Evolutionary conservation across 2,113 vertebrate species (phyloP).

Genomic region (Mus musculus): DNA sequence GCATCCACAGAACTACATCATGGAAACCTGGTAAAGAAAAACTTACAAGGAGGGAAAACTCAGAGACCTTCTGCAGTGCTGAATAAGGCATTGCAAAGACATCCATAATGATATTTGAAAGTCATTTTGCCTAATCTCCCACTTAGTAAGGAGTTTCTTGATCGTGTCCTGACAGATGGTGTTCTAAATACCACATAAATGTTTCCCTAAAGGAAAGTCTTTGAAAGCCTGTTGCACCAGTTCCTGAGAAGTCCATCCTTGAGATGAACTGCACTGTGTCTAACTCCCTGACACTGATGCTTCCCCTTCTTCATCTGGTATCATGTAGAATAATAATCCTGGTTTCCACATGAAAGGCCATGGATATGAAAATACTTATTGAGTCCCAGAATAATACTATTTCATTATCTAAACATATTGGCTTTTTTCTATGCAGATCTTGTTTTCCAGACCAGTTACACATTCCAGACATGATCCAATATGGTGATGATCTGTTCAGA

Average conservation of each 20-base stretch:
- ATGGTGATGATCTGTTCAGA: background rate
- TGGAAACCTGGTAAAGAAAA: background rate
- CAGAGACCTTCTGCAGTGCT: background rate
- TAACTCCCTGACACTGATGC: constrained; percentile 34
- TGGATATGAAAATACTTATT: constrained; percentile 35
- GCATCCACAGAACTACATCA: constrained; percentile 1
- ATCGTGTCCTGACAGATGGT: constrained; percentile 59
- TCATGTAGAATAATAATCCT: constrained; percentile 49
- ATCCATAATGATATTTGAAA: constrained; percentile 47
- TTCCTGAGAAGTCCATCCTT: constrained; percentile 29
- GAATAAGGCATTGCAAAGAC: constrained; percentile 22
- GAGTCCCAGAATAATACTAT: background rate
- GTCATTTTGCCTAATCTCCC: constrained; percentile 58
- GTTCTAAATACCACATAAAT: constrained; percentile 68
- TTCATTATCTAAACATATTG: constrained; percentile 51
- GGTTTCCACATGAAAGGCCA: background rate
- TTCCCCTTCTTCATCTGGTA: background rate
- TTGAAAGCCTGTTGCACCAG: background rate
- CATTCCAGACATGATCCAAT: constrained; percentile 15
- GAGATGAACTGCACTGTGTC: constrained; percentile 39
- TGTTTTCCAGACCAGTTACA: background rate
- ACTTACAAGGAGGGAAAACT: background rate
- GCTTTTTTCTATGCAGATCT: background rate
- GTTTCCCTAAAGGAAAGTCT: constrained; percentile 65
- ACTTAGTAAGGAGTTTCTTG: constrained; percentile 49